Evolutionary conservation across 2,113 vertebrate species (phyloP), one percentile per base, ranked within the genome.

Genomic region (Neodon shergylaensis): DNA sequence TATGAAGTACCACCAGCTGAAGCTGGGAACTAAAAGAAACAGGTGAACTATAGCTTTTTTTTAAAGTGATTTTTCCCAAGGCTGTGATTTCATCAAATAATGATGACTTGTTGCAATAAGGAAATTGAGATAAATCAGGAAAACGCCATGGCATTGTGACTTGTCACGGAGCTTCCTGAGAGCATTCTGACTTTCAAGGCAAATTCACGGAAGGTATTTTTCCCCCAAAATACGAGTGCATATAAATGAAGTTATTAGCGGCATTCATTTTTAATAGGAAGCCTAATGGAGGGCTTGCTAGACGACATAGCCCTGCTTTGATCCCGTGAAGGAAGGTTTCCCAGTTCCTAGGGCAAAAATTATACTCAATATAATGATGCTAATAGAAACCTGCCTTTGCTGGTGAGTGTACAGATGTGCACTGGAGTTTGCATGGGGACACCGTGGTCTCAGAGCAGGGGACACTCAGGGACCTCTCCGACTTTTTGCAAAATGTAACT

Each of bases 221-320:
- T 44, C 74, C 36, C 19, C 87, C 88, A n/a, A 91, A 97, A 87
- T 86, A 90, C 54, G 93, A 95, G 96, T 90, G 97, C 94, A 97
- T 97, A 96, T 47, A 97, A 79, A 91, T 97, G 82, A 81, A 96
- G 97, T 98, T 52, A 96, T 77, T 95, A 85, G 79, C 82, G 3
- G 1, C 61, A 92, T 93, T 95, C 97, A 54, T 94, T 97, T 97
- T 97, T 97, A 98, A 98, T 96, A 31, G 84, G 52, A n/a, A 97
- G 79, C 31, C 96, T 97, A 96, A 97, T 58, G 17, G 95, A 97
- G 87, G 66, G 39, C 36, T 92, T 73, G 89, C 85, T 77, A 39
- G 90, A 96, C 0, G 89, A 54, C 88, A 83, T 36, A 58, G 72
- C 91, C 42, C 17, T 70, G 76, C 97, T 97, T 97, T 97, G 97